Base-by-base conservation (phyloP, 2,888 invertebrate genomes). In the Aproaerema taeniolella region DNA sequence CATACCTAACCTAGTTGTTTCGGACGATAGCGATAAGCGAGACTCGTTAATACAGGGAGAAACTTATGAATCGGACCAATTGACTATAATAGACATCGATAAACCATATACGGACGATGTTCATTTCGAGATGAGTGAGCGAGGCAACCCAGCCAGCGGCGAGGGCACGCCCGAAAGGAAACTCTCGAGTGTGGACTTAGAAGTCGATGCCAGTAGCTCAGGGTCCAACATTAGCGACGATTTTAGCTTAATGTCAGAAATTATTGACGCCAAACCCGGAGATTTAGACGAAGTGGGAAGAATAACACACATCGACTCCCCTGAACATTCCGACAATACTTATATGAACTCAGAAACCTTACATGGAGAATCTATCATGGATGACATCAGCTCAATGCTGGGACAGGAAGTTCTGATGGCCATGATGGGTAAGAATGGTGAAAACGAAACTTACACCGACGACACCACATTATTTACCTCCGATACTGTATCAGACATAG, bases 221-320 rank as follows among this genome's bases (percentile, higher is more conserved):
- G 88, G 91, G 49, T 82, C 85, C 70, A 82, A 85, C 58, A 91
- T 92, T 67, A 92, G 91, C 62, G 92, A 92, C 56, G 92, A 92
- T 65, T 91, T 89, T 63, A 92, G 92, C 70, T 88, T 92, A 52
- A 88, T 89, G 38, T 92, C 92, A 2, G 92, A 92, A 64, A 90
- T 91, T 24, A 85, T 90, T 32, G 91, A 90, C 45, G 87, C 88
- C 40, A 85, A 81, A 49, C 75, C 79, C 1, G 74, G 65, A 2
- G 80, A 82, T 5, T 45, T 62, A 2, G 79, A 82, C 41, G 88
- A 88, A 36, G 78, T 78, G 10, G 79, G 79, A 60, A 89, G 89
- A 49, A 92, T 95, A 36, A 91, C 91, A 8, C 95, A 95, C 60
- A 95, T 95, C 38, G 95, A 95, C 65, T 95, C 94, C 0, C 94